Evolutionary conservation across 1,140 invertebrate genomes (phyloP).

Genomic region (Monomorium pharaonis): DNA sequence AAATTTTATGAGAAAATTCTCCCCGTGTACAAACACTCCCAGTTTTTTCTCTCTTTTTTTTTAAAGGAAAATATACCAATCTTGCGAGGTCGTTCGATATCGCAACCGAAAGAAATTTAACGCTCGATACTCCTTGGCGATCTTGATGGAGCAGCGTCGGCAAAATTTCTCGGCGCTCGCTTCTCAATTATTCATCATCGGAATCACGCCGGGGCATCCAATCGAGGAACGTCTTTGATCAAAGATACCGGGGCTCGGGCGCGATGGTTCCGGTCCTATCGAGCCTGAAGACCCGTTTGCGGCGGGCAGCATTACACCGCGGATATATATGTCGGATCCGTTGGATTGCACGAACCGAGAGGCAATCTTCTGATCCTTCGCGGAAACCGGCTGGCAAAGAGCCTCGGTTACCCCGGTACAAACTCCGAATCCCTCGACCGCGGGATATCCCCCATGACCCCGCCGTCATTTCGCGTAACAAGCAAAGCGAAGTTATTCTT

Average conservation of each 20-base stretch:
- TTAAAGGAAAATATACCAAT: background rate
- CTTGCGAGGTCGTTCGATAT: background rate
- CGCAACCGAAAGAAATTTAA: slow-evolving; percentile 12
- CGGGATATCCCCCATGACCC: background rate
- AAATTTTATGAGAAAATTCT: no score
- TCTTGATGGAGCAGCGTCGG: slow-evolving; percentile 60
- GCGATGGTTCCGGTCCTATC: slow-evolving; percentile 21
- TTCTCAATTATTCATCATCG: slow-evolving; percentile 77
- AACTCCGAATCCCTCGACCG: slow-evolving; percentile 12
- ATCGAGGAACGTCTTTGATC: slow-evolving; percentile 76
- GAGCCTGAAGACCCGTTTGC: background rate
- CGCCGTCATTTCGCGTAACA: slow-evolving; percentile 18
- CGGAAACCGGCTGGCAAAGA: background rate
- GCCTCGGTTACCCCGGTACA: slow-evolving; percentile 7
- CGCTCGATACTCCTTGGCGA: background rate
- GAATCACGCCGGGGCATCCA: slow-evolving; percentile 69
- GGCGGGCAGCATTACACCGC: background rate
- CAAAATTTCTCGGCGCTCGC: slow-evolving; percentile 48
- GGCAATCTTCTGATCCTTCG: slow-evolving; percentile 43
- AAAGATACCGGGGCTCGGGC: slow-evolving; percentile 67
- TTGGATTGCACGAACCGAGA: slow-evolving; percentile 33
- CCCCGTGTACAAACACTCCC: no score
- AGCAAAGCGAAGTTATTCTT: slow-evolving; percentile 38
- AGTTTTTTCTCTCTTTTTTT: background rate
- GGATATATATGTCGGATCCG: slow-evolving; percentile 12